Evolutionary conservation across 1,140 invertebrate species (phyloP).

Genomic region (Paralvinella palmiformis): DNA sequence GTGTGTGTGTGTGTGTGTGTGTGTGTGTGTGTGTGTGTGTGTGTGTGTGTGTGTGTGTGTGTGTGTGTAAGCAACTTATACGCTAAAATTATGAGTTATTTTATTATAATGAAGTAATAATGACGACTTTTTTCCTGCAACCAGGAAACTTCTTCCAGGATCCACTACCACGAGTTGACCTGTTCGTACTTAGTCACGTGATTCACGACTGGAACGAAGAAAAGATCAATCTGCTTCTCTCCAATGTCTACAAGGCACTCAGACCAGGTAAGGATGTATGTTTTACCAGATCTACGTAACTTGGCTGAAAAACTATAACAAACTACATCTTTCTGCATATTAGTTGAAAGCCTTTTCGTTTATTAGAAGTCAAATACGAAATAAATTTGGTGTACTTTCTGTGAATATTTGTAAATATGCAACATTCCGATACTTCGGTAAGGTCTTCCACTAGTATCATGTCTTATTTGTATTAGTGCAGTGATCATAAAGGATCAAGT

Average conservation of each 20-base stretch:
- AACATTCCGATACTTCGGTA: no score
- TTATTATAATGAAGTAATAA: neutral
- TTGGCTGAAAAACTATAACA: neutral
- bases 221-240: slow-evolving; percentile 25
- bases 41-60: neutral
- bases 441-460: no score
- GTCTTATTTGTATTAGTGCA: no score
- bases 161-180: slow-evolving; percentile 26
- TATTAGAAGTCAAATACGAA: no score
- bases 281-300: neutral
- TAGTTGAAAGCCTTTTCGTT: no score
- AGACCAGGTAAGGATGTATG: slow-evolving; percentile 23
- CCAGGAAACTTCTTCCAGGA: slow-evolving; percentile 33
- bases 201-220: slow-evolving; percentile 29
- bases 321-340: no score
- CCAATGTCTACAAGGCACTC: slow-evolving; percentile 25
- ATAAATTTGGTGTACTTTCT: no score
- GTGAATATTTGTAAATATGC: no score
- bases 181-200: slow-evolving; percentile 29
- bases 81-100: neutral
- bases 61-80: neutral
- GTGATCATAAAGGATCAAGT: no score
- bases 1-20: neutral
- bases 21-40: neutral
- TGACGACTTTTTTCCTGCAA: neutral